Conservation (phyloP, 2,888 invertebrate species). For the Leucophenga maculata region DNA sequence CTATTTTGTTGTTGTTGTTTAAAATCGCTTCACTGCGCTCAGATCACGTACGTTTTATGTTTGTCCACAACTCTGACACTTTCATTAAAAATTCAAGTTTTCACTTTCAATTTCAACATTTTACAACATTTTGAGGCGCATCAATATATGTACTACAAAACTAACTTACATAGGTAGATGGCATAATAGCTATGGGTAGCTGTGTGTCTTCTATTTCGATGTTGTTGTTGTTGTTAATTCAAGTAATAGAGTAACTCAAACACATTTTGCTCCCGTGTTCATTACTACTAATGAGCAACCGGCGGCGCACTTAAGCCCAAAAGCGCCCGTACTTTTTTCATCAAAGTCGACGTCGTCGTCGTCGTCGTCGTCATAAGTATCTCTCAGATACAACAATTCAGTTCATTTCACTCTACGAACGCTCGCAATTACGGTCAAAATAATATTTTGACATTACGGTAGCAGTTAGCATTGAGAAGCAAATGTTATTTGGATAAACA, state of each 20-base stretch:
- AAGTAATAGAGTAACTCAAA: too few species aligned
- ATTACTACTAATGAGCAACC: neutral
- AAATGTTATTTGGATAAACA: slow-evolving; percentile 54
- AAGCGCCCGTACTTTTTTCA: neutral
- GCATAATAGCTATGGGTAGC: neutral
- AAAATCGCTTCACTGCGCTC: slow-evolving; percentile 57
- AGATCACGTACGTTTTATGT: slow-evolving; percentile 56
- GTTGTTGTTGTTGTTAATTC: too few species aligned
- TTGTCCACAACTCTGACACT: slow-evolving; percentile 47
- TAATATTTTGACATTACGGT: slow-evolving; percentile 60
- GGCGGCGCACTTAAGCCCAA: neutral
- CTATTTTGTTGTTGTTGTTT: slow-evolving; percentile 21
- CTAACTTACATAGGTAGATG: too few species aligned
- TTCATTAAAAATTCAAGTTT: slow-evolving; percentile 54
- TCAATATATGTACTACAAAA: neutral
- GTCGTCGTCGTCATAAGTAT: too few species aligned
- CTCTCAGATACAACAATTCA: too few species aligned
- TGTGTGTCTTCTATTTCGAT: too few species aligned
- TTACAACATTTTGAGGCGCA: neutral
- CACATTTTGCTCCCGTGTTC: neutral
- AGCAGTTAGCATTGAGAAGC: slow-evolving; percentile 40
- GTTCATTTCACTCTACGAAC: slow-evolving; percentile 22
- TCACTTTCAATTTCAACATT: slow-evolving; percentile 55
- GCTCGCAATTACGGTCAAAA: slow-evolving; percentile 67
- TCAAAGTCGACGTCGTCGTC: too few species aligned